phyloP scores from a whole-genome alignment of 2,113 vertebrate genomes.

The Corydoras sp. region DNA sequence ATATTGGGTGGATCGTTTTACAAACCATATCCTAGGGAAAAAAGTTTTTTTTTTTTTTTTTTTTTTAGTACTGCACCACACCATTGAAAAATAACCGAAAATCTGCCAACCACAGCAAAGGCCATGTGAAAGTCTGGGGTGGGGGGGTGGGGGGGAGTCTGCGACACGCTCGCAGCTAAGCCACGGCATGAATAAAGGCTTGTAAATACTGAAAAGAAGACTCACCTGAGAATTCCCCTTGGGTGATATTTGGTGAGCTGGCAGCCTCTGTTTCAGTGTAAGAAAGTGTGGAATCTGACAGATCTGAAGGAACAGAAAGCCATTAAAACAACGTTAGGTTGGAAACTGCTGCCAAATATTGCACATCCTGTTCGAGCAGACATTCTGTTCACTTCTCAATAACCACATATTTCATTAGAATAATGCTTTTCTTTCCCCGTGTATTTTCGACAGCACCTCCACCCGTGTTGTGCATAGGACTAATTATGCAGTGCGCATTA shows the following conservation, averaged over 20 bases:
- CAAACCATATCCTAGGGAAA: constrained; percentile 13
- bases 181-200: background rate
- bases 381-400: no score
- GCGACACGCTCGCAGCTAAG: background rate
- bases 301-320: constrained; percentile 65
- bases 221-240: constrained; percentile 95
- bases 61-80: no score
- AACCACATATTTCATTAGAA: no score
- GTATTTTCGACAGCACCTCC: no score
- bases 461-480: no score
- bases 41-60: no score
- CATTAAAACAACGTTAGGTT: constrained; percentile 1
- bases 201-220: constrained; percentile 23
- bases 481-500: no score
- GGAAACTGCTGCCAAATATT: constrained; percentile 10
- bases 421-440: no score
- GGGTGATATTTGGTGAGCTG: constrained; percentile 81
- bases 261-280: constrained; percentile 98
- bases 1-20: constrained; percentile 16
- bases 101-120: constrained; percentile 17
- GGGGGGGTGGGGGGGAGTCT: no score
- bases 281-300: constrained; percentile 97
- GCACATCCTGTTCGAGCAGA: background rate
- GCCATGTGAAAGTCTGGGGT: background rate
- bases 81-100: constrained; percentile 14